Conservation (phyloP, 2,113 vertebrate species). For the Tyto alba region DNA sequence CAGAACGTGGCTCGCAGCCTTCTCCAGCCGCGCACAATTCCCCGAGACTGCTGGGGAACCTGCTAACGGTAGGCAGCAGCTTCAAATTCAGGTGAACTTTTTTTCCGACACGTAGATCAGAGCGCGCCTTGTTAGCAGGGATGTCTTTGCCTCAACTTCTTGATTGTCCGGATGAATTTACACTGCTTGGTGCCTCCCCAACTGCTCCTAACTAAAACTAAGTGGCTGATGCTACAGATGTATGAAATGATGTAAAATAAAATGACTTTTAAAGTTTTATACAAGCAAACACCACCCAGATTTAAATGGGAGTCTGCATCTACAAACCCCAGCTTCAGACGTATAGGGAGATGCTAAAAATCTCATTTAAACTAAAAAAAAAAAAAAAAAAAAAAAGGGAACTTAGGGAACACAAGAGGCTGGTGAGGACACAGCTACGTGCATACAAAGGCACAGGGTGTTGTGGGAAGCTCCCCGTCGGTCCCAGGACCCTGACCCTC, state of each 20-base stretch:
- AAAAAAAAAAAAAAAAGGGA: too few relatives aligned
- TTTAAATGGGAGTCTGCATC: background rate
- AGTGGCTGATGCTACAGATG: background rate
- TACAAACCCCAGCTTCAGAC: background rate
- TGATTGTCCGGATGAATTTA: background rate
- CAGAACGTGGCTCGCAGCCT: background rate
- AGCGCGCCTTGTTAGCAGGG: background rate
- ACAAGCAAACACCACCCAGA: background rate
- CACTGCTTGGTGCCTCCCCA: background rate
- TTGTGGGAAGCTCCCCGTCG: background rate
- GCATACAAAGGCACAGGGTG: background rate
- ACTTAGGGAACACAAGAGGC: background rate
- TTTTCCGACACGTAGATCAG: background rate
- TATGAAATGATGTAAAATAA: background rate
- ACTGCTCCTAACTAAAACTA: background rate
- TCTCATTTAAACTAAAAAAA: background rate
- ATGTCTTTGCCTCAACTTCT: background rate
- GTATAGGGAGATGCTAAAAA: background rate
- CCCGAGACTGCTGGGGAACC: background rate
- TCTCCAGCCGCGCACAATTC: background rate
- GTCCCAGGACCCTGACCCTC: background rate
- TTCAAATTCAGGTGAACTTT: background rate
- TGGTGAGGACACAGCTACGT: background rate
- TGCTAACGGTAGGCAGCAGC: fast-evolving
- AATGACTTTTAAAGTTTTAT: background rate